Conservation (phyloP, 2,113 vertebrate species). For the Cyprinodon variegatus region DNA sequence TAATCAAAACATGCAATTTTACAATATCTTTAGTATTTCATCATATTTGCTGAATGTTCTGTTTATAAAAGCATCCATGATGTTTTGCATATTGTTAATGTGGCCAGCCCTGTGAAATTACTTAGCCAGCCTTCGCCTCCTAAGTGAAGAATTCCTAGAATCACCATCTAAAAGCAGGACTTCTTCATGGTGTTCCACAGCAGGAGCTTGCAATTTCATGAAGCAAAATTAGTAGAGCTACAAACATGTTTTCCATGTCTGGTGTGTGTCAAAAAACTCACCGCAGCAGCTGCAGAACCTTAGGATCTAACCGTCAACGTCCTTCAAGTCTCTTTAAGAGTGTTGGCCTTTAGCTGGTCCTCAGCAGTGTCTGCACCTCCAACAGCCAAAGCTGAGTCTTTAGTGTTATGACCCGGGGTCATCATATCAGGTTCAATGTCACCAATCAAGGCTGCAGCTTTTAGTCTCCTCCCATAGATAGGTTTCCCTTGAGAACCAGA, state of each 20-base stretch:
- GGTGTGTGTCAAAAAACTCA: background rate
- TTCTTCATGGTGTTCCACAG: background rate
- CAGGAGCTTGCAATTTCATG: too few species aligned
- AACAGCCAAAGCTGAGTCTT: background rate
- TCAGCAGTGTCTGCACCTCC: background rate
- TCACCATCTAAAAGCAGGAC: too few species aligned
- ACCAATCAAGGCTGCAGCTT: background rate
- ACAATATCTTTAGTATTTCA: too few species aligned
- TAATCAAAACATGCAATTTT: too few species aligned
- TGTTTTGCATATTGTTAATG: too few species aligned
- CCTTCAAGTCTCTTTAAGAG: background rate
- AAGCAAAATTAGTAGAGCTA: background rate
- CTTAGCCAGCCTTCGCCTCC: too few species aligned
- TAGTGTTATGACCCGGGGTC: background rate
- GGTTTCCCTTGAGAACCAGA: background rate
- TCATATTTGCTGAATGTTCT: too few species aligned
- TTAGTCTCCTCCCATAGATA: background rate
- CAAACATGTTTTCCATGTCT: background rate
- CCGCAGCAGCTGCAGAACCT: background rate
- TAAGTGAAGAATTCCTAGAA: too few species aligned
- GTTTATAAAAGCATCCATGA: too few species aligned
- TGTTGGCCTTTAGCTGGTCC: background rate
- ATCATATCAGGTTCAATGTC: too few species aligned
- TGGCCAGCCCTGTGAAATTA: too few species aligned
- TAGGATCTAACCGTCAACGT: background rate